A percentile compares a stretch with the other conserved stretches of the same genome.
Evolutionary conservation across 2,797 vertebrate species (phyloP).

Genomic region (Corythornis leucogaster): DNA sequence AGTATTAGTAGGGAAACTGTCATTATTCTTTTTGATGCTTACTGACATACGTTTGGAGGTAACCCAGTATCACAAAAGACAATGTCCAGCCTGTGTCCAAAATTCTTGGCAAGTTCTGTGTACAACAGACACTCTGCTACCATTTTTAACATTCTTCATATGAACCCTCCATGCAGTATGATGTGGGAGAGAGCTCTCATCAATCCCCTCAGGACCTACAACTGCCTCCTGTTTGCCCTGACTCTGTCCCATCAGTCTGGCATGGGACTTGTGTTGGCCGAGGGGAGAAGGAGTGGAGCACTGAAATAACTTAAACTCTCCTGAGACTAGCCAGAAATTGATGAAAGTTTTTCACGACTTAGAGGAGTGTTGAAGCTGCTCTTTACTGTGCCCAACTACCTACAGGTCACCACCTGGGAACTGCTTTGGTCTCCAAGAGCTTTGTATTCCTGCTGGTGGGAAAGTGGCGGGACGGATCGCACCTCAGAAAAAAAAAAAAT

Average conservation of each 20-base stretch:
- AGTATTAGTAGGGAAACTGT: not conserved
- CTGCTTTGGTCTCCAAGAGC: too few species aligned
- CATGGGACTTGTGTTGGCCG: too few species aligned
- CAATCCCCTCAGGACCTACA: not conserved
- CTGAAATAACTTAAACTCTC: not conserved
- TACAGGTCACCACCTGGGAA: not conserved
- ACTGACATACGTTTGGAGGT: not conserved
- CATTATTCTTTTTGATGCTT: not conserved
- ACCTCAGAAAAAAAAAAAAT: fast-evolving
- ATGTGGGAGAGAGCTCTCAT: not conserved
- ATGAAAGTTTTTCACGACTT: not conserved
- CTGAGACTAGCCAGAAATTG: not conserved
- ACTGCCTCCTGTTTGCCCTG: not conserved
- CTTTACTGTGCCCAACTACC: fast-evolving
- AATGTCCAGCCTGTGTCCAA: not conserved
- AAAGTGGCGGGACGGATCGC: fast-evolving
- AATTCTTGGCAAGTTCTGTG: not conserved
- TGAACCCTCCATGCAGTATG: fast-evolving
- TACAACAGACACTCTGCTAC: not conserved
- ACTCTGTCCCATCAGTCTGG: not conserved
- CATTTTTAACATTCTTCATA: not conserved
- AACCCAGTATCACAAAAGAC: not conserved
- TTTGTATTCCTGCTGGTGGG: fast-evolving
- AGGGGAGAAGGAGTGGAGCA: not conserved
- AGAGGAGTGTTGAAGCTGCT: not conserved